Conservation (phyloP, 2,888 invertebrate genomes). For the Microctonus brassicae region DNA sequence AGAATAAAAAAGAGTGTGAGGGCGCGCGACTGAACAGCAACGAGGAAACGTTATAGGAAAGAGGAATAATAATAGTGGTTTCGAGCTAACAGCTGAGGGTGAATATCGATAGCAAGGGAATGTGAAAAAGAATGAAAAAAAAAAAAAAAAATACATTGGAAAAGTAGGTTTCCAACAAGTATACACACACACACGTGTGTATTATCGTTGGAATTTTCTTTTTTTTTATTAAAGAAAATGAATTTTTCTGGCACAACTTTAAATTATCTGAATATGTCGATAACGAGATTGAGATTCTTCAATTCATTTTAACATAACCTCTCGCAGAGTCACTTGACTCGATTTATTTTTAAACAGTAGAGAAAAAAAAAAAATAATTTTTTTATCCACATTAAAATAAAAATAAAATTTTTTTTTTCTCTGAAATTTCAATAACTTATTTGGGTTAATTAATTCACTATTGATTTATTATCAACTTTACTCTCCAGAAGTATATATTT, state of each 20-base stretch:
- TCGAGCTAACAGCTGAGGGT: constrained; percentile 13
- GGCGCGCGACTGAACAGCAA: constrained; percentile 31
- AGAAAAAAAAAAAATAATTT: background rate
- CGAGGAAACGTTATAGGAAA: constrained; percentile 6
- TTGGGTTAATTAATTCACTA: too few species aligned
- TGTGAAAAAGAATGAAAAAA: background rate
- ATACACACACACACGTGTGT: background rate
- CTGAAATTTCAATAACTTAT: too few species aligned
- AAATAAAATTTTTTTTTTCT: too few species aligned
- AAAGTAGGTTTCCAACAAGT: background rate
- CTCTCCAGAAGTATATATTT: too few species aligned
- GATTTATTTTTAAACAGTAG: background rate
- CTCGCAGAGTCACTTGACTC: background rate
- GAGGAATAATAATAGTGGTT: constrained; percentile 18
- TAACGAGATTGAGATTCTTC: background rate
- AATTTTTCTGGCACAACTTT: background rate
- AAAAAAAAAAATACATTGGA: too few species aligned
- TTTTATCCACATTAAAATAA: too few species aligned
- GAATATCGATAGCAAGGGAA: constrained; percentile 11
- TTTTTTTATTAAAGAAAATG: background rate
- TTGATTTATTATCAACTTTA: too few species aligned
- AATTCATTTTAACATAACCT: background rate
- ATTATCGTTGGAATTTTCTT: background rate
- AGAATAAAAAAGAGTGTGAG: background rate
- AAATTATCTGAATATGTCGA: background rate